Evolutionary conservation across 2,113 vertebrate genomes (phyloP).

Genomic region (Climacteris rufus): DNA sequence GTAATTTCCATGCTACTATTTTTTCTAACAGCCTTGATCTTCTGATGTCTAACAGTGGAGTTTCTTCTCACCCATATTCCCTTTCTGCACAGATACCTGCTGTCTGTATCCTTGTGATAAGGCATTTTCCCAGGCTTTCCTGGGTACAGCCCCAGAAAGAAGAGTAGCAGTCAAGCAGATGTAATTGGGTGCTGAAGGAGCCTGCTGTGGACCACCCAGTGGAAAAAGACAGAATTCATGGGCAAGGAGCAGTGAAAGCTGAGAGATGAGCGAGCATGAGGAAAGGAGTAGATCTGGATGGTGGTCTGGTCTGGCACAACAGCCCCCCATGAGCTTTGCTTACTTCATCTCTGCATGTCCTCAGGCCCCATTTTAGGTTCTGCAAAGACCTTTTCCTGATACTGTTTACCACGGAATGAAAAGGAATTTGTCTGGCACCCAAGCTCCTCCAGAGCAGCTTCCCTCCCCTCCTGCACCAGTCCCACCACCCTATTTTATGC

Average conservation of each 20-base stretch:
- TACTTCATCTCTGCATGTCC: background rate
- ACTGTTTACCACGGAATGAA: rapidly evolving
- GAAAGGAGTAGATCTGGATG: background rate
- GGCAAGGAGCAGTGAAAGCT: background rate
- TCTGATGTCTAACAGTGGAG: background rate
- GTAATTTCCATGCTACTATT: background rate
- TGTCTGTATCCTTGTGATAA: background rate
- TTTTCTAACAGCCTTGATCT: background rate
- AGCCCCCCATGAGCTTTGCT: background rate
- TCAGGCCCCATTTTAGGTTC: background rate
- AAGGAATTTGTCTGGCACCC: background rate
- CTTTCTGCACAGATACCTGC: background rate
- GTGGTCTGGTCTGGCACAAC: background rate
- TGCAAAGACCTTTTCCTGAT: background rate
- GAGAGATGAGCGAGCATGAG: rapidly evolving
- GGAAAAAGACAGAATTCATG: background rate
- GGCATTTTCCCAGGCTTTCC: background rate
- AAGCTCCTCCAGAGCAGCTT: background rate
- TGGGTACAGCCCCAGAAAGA: background rate
- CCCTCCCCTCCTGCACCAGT: background rate
- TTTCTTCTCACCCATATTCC: background rate
- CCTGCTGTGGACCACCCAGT: rapidly evolving
- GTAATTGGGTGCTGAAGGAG: background rate
- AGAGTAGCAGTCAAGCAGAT: background rate
- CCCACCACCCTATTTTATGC: background rate